Evolutionary conservation across 2,888 invertebrate species (phyloP).

Genomic region (Conistra vaccinii): DNA sequence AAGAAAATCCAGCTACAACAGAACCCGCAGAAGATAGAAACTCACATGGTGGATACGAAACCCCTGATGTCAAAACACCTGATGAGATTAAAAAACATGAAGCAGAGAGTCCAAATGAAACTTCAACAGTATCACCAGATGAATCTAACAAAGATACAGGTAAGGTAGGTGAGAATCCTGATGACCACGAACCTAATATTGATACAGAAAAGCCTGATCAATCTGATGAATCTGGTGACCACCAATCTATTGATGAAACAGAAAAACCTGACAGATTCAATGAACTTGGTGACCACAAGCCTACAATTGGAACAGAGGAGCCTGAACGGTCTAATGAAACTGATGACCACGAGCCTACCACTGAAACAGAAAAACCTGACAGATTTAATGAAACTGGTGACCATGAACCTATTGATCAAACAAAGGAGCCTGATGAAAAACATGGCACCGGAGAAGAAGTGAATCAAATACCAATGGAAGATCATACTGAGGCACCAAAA

Average conservation of each 20-base stretch:
- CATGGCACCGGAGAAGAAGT: not conserved
- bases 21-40: not conserved
- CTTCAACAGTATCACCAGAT: not conserved
- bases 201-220: conserved; percentile 3
- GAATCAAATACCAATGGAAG: not conserved
- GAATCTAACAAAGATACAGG: not conserved
- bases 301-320: not conserved
- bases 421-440: not conserved
- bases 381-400: not conserved
- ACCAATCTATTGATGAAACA: not conserved
- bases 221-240: not conserved
- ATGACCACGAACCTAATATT: not conserved
- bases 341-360: not conserved
- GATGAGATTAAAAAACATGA: conserved; percentile 1
- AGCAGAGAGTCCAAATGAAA: not conserved
- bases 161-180: not conserved
- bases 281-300: no score
- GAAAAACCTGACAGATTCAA: no score
- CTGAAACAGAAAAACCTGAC: not conserved
- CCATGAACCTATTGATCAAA: not conserved
- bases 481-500: not conserved
- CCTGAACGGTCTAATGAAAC: not conserved
- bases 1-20: not conserved
- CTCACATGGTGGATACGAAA: not conserved
- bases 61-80: not conserved